These are phyloP conservation scores for Anthopleura xanthogrammica DNA, from an alignment of 92 coral and sea anemone species.

Conservation along the genomic window DNA sequence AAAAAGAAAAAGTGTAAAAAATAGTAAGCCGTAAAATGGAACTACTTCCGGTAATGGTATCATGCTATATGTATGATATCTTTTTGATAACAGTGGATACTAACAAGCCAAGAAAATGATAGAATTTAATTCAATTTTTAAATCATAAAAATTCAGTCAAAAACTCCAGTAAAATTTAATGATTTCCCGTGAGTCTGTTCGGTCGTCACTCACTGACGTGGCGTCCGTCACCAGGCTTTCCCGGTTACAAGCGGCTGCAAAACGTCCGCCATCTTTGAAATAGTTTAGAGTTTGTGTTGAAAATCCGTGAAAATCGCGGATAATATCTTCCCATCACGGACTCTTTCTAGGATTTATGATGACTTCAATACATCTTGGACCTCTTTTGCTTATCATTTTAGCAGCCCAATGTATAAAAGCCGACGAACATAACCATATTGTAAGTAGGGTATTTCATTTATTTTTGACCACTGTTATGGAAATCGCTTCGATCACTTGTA, in stretches of 20 bases:
- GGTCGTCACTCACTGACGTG: conserved; percentile 70
- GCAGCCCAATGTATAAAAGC: conserved; percentile 59
- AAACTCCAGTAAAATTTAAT: not conserved
- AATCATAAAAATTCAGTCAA: not conserved
- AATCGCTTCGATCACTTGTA: conserved; percentile 7
- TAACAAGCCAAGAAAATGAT: too few species aligned
- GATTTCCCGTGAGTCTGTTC: conserved; percentile 59
- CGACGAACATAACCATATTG: conserved; percentile 96
- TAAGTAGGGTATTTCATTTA: conserved; percentile 48
- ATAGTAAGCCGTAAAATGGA: too few species aligned
- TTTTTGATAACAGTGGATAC: too few species aligned
- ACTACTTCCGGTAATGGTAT: too few species aligned
- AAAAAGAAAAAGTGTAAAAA: too few species aligned
- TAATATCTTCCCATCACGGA: conserved; percentile 53
- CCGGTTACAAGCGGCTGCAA: conserved; percentile 71
- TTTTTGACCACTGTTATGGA: conserved; percentile 11
- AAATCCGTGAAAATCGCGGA: conserved; percentile 54
- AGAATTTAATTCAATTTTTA: not conserved
- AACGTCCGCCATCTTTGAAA: conserved; percentile 81
- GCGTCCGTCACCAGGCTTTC: conserved; percentile 70
- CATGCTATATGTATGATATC: too few species aligned
- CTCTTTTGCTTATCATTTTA: conserved; percentile 66
- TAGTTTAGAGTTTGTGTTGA: conserved; percentile 15
- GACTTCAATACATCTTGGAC: conserved; percentile 45
- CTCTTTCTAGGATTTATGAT: conserved; percentile 43